These are phyloP conservation scores for Aphidius ervi DNA, from an alignment of 1,140 invertebrate species.

Conservation along the genomic window DNA sequence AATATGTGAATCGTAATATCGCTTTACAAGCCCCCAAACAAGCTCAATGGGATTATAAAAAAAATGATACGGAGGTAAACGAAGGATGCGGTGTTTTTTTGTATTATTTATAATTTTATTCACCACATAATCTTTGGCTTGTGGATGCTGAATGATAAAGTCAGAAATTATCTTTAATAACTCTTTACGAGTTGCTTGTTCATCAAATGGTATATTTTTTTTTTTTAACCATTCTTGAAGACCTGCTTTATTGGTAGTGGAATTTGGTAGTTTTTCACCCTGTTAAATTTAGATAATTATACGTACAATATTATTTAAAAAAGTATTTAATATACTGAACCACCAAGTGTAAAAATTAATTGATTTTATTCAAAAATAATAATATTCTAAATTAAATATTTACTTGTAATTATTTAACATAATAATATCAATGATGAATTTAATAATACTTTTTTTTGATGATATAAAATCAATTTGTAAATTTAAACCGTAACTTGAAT, in stretches of 20 bases:
- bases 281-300: neutral
- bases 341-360: too few relatives aligned
- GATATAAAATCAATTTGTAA: neutral
- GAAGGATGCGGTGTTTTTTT: neutral
- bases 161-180: neutral
- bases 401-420: too few relatives aligned
- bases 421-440: too few relatives aligned
- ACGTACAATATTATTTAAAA: neutral
- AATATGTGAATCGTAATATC: neutral
- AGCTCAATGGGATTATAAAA: neutral
- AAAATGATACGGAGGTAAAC: constrained; percentile 1
- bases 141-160: neutral
- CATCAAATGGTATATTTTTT: neutral
- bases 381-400: too few relatives aligned
- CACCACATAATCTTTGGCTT: neutral
- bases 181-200: neutral
- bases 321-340: too few relatives aligned
- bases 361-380: too few relatives aligned
- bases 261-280: neutral
- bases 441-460: neutral
- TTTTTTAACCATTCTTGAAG: neutral
- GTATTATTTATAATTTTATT: neutral
- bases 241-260: neutral
- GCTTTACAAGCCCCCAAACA: neutral
- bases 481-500: neutral